Evolutionary conservation across 2,888 invertebrate genomes (phyloP).

Genomic region (Spodoptera exigua): DNA sequence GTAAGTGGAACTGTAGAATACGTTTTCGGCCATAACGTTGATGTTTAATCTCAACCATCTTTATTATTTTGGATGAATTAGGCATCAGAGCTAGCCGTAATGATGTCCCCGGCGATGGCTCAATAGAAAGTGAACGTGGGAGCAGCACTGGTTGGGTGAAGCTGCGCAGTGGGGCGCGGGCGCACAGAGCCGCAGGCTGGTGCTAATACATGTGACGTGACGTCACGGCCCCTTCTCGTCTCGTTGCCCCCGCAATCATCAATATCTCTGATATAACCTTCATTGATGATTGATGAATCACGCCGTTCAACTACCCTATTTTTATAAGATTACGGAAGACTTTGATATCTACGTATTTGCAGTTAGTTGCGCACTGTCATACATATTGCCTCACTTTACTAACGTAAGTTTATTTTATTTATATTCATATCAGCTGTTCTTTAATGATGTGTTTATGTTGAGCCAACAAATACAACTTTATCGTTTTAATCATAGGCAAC

Average conservation of each 20-base stretch:
- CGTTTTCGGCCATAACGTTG: constrained; percentile 8
- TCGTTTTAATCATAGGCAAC: constrained; percentile 12
- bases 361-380: constrained; percentile 30
- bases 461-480: constrained; percentile 22
- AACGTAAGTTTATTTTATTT: constrained; percentile 17
- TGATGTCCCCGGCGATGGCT: constrained; percentile 67
- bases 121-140: constrained; percentile 82
- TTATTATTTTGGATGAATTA: constrained; percentile 54
- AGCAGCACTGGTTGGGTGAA: constrained; percentile 52
- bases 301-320: constrained; percentile 52
- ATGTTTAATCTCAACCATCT: constrained; percentile 1
- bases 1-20: constrained; percentile 9
- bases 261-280: constrained; percentile 60
- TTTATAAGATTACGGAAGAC: constrained; percentile 55
- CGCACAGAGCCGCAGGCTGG: constrained; percentile 37
- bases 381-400: constrained; percentile 10
- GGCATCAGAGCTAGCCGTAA: constrained; percentile 52
- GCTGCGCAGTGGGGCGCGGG: constrained; percentile 57
- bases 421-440: constrained; percentile 17
- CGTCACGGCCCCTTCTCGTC: constrained; percentile 50
- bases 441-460: constrained; percentile 30
- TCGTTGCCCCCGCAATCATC: constrained; percentile 47
- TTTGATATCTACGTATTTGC: constrained; percentile 26
- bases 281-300: constrained; percentile 57
- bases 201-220: constrained; percentile 48